Evolutionary conservation across 2,797 vertebrate genomes (phyloP).

Genomic region (Rhabdophis nuchalis): DNA sequence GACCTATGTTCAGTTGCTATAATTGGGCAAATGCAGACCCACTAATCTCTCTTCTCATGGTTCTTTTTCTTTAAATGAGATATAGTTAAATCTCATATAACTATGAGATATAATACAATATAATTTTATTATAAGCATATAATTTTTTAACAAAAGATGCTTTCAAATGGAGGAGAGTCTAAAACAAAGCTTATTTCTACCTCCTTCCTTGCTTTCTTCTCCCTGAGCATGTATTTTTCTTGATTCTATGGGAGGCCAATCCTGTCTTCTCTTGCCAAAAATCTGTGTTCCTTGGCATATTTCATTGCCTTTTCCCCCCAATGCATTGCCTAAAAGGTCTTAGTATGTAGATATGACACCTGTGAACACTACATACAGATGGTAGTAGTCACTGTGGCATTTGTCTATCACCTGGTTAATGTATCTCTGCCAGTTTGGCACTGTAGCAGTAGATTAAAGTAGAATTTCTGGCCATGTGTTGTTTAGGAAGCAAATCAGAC

Average conservation of each 20-base stretch:
- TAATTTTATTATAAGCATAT: no score
- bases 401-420: not conserved
- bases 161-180: not conserved
- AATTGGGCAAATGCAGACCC: not conserved
- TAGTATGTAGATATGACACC: not conserved
- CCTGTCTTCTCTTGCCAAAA: not conserved
- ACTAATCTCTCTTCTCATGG: no score
- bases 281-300: not conserved
- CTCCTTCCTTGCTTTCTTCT: not conserved
- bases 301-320: no score
- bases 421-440: not conserved
- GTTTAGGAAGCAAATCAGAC: not conserved
- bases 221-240: not conserved
- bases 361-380: not conserved
- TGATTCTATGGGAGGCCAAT: not conserved
- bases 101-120: no score
- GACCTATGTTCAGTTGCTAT: not conserved
- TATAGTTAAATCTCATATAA: no score
- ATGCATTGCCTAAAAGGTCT: not conserved
- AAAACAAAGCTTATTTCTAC: not conserved
- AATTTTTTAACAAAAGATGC: not conserved
- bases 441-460: not conserved
- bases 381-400: not conserved
- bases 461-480: not conserved
- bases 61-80: not conserved